These are phyloP conservation scores for Montifringilla adamsi DNA, from an alignment of 2,113 vertebrate genomes.

Conservation along the genomic window DNA sequence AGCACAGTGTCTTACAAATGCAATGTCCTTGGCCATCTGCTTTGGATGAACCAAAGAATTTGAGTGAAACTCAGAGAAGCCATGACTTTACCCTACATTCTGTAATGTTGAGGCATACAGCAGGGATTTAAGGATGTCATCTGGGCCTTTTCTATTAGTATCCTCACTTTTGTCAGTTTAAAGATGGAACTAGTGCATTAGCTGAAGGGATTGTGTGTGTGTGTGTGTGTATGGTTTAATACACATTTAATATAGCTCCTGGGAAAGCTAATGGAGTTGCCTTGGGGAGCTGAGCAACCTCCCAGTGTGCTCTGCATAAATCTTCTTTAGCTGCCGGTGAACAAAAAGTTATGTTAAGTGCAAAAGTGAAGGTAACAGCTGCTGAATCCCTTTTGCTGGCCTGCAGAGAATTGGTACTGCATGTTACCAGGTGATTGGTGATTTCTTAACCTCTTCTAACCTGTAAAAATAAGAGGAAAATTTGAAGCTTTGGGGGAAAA, in stretches of 20 bases:
- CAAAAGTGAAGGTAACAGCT: conserved; percentile 73
- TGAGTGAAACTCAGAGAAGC: conserved; percentile 17
- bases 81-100: neutral
- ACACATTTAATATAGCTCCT: conserved; percentile 65
- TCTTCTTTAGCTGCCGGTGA: conserved; percentile 75
- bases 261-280: conserved; percentile 73
- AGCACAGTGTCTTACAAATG: neutral
- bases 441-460: conserved; percentile 61
- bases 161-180: conserved; percentile 1
- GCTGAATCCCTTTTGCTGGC: conserved; percentile 69
- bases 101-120: neutral
- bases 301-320: conserved; percentile 61
- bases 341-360: conserved; percentile 75
- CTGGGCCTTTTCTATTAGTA: neutral
- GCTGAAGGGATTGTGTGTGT: neutral
- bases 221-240: conserved; percentile 41
- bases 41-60: conserved; percentile 7
- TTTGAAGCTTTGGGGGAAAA: conserved; percentile 16
- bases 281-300: conserved; percentile 69
- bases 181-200: conserved; percentile 10
- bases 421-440: conserved; percentile 58
- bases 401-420: conserved; percentile 59
- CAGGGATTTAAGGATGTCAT: neutral
- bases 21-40: neutral
- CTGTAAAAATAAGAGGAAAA: conserved; percentile 54